Base-by-base conservation (phyloP, 2,888 invertebrate genomes). In the Ceriagrion tenellum region DNA sequence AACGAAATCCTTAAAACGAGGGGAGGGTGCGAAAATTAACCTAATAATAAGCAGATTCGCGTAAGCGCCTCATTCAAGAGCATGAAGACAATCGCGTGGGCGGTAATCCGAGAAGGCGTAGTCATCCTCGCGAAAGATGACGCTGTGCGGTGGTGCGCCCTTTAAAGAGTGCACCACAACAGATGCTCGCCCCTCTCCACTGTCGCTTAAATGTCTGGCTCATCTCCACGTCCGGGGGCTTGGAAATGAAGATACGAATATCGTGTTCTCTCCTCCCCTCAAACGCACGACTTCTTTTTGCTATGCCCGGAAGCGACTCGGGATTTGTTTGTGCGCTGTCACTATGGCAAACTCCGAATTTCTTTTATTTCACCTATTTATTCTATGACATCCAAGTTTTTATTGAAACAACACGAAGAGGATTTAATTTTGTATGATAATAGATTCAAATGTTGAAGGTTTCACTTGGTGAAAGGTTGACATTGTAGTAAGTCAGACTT, bases 191-290 rank as follows among this genome's bases (percentile, higher is more conserved):
- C 10, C 40, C 63, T 69, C 40, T 93, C 30, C 74, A 30, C 69
- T 89, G 47, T 89, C 63, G 35, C 26, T 35, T 96, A 81, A 96
- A 93, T 63, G 95, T 95, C 95, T 95, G 95, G 88, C 88, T 88
- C 81, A 91, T 90, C 3, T 97, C 97, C 56, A 96, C 96, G 89
- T 97, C 97, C 95, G 95, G 96, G 96, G 96, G 18, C 8, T 88
- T 69, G 12, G 3, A 10, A 30, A 81, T 18, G 35, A 81, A 26
- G 26, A 26, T 1, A 35, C 26, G 69, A n/a, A 69, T 35, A 35
- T 35, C 35, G 18, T 10, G 35, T 81, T 35, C 81, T 13, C 16
- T 4, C 30, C 13, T 13, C 35, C 35, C n/a, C 35, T 35, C 81
- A 35, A 18, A 16, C n/a, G 6, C n/a, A 69, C 12, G n/a, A 6